Base-by-base conservation (phyloP, 1,140 invertebrate species). In the Dysdera silvatica region DNA sequence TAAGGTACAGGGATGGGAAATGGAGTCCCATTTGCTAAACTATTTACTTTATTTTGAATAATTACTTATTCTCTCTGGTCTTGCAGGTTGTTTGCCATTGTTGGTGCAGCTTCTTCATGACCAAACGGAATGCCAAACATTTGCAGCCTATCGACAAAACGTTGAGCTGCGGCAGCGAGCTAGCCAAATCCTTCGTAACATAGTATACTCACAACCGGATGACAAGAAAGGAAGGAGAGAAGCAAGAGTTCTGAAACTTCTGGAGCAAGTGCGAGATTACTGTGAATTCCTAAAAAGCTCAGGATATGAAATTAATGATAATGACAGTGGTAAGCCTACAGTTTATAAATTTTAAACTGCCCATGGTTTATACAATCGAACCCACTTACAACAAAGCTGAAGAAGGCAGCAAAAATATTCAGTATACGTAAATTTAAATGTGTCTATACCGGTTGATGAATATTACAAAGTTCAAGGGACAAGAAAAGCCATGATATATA, bases 131-230 rank as follows among this genome's bases (percentile, higher is more conserved):
- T 48, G 24, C 29, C 40, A 10, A 56, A 48, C 31, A 29, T n/a
- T 4, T 49, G 26, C 56, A 29, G 51, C 23, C 28, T 53, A 16
- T 32, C 24, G 24, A 14, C 24, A n/a, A 3, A 18, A 45, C 12
- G 64, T 68, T 32, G 74, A 76, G 58, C 87, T 87, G 2, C 81
- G 91, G 43, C 82, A 84, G 14, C 82, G 89, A 35, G 91, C 90
- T 1, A 83, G 88, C 6, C 84, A 87, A 69, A 91, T 91, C 0
- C 78, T 97, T 33, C 87, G 91, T 68, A 96, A 96, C 74, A 85
- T 97, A 40, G 87, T 98, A 2, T 87, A 93, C 71, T 86, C 87
- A 8, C 89, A 92, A 71, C 85, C 88, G 14, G 92, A 96, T 72
- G 93, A 96, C 68, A 91, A 89, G 76, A 79, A 87, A 4, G 86